Evolutionary conservation across 2,797 vertebrate genomes (phyloP).

Genomic region (Acanthornis magna): DNA sequence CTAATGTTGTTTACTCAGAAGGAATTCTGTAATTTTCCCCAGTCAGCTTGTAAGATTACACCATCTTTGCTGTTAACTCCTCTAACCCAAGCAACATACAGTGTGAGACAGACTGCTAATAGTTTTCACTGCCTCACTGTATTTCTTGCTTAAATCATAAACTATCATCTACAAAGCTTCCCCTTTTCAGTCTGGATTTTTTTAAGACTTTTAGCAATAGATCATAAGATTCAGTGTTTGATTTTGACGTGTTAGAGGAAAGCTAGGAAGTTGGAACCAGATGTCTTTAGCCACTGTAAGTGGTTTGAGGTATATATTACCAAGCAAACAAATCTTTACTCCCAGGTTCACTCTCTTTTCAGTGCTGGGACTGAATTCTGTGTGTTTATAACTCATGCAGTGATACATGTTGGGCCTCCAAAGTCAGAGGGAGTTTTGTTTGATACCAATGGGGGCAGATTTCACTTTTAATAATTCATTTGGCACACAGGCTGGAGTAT

Average conservation of each 20-base stretch:
- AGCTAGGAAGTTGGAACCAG: not conserved
- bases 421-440: not conserved
- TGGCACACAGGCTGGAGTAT: not conserved
- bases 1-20: slow-evolving; percentile 50
- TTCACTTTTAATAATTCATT: not conserved
- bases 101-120: slow-evolving; percentile 55
- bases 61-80: slow-evolving; percentile 60
- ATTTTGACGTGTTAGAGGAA: not conserved
- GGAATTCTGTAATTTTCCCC: slow-evolving; percentile 64
- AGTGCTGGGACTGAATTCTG: not conserved
- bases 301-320: not conserved
- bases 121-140: not conserved
- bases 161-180: not conserved
- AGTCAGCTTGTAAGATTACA: slow-evolving; percentile 38
- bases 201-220: not conserved
- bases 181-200: not conserved
- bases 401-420: not conserved
- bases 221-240: not conserved
- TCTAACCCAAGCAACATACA: slow-evolving; percentile 48
- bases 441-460: not conserved
- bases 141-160: slow-evolving; percentile 27
- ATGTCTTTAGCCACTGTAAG: not conserved
- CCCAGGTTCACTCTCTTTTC: not conserved
- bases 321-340: not conserved
- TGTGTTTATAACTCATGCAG: not conserved